Conservation (phyloP, 2,113 vertebrate species). For the Lynx canadensis region DNA sequence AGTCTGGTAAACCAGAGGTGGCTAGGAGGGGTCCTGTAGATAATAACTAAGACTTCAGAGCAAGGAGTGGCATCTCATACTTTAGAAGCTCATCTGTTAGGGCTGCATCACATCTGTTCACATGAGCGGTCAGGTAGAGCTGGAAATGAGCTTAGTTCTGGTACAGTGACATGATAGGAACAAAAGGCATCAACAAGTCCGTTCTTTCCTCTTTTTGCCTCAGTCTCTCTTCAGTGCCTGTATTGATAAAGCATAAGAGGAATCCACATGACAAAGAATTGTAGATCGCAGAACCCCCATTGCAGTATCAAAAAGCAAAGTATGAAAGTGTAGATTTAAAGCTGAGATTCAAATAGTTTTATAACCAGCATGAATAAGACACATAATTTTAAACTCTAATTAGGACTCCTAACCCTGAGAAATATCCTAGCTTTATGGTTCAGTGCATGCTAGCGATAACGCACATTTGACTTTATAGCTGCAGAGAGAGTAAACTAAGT, state of each 20-base stretch:
- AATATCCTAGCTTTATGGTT: conserved; percentile 5
- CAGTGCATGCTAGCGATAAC: background rate
- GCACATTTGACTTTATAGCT: background rate
- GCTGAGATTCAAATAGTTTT: background rate
- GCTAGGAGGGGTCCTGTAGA: background rate
- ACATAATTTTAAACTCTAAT: conserved; percentile 15
- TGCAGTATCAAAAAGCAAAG: background rate
- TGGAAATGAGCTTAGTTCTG: background rate
- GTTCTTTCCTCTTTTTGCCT: background rate
- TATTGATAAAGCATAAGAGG: background rate
- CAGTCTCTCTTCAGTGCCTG: fast-evolving
- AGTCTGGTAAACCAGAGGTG: fast-evolving
- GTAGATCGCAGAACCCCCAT: background rate
- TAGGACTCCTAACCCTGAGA: background rate
- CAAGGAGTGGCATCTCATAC: background rate
- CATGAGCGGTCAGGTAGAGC: background rate
- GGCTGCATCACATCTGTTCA: background rate
- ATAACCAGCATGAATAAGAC: background rate
- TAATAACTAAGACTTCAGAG: background rate
- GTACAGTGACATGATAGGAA: background rate
- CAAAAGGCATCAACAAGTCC: background rate
- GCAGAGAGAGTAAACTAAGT: background rate
- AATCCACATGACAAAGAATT: background rate
- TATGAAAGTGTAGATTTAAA: background rate
- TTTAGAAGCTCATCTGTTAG: background rate